Conservation (phyloP, 2,888 invertebrate species). For the Drosophila fulvimacula region DNA sequence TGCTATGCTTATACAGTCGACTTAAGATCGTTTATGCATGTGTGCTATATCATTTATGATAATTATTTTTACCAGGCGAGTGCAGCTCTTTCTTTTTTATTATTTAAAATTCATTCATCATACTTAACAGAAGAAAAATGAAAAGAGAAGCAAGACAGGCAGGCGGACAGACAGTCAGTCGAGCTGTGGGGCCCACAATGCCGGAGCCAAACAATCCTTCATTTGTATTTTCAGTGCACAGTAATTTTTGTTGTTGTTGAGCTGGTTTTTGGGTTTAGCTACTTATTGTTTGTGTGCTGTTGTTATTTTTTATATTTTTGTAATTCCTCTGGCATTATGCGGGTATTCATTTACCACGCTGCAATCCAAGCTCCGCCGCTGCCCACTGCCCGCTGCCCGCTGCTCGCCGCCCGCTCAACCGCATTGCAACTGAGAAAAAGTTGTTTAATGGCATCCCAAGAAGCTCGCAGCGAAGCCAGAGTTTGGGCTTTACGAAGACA, state of each 20-base stretch:
- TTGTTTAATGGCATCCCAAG: slow-evolving; percentile 52
- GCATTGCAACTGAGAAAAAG: slow-evolving; percentile 37
- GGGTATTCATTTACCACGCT: slow-evolving; percentile 58
- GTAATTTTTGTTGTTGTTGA: slow-evolving; percentile 28
- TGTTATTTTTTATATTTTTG: slow-evolving; percentile 29
- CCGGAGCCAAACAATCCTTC: slow-evolving; percentile 62
- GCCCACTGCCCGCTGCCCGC: not conserved
- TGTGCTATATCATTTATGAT: slow-evolving; percentile 54
- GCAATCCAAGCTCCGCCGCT: not conserved
- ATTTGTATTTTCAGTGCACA: slow-evolving; percentile 63
- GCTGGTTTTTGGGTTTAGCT: slow-evolving; percentile 56
- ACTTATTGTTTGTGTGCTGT: slow-evolving; percentile 45
- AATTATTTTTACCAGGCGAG: slow-evolving; percentile 17
- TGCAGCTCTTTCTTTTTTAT: slow-evolving; percentile 40
- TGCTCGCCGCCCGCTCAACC: not conserved
- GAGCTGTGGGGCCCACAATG: slow-evolving; percentile 21
- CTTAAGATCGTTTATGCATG: slow-evolving; percentile 33
- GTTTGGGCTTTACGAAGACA: slow-evolving; percentile 9
- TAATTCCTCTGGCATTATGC: slow-evolving; percentile 68
- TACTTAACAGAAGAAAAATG: slow-evolving; percentile 56
- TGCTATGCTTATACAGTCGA: not conserved
- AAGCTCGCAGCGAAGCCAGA: slow-evolving; percentile 21
- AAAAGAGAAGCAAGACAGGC: slow-evolving; percentile 19
- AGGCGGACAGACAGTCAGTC: not conserved
- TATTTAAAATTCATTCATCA: slow-evolving; percentile 79